Evolutionary conservation across 2,797 vertebrate species (phyloP).

Genomic region (Diplodus puntazzo): DNA sequence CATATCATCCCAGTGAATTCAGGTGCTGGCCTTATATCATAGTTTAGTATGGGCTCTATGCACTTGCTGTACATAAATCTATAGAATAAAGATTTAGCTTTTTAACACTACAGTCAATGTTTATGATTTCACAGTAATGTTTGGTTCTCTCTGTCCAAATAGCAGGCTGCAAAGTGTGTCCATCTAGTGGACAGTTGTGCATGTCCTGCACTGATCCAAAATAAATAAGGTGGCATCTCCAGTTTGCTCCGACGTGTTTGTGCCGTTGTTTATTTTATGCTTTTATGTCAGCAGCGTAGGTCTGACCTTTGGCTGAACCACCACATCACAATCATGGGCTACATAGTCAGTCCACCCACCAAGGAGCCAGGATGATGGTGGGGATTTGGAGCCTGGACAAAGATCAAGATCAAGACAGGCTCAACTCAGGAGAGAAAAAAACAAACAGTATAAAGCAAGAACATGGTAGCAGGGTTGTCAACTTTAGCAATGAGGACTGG

Average conservation of each 20-base stretch:
- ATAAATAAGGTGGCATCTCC: background rate
- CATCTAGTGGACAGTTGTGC: too few species aligned
- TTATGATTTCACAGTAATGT: background rate
- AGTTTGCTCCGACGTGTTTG: too few species aligned
- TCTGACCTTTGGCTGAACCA: background rate
- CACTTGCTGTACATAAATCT: background rate
- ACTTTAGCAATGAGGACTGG: background rate
- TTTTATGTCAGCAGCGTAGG: background rate
- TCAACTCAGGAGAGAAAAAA: background rate
- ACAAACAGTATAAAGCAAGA: background rate
- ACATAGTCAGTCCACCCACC: too few species aligned
- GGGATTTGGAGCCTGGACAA: background rate
- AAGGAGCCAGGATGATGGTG: background rate
- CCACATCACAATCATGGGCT: background rate
- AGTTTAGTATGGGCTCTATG: background rate
- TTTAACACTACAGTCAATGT: background rate
- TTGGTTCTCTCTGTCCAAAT: background rate
- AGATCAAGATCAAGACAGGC: too few species aligned
- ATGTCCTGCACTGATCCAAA: too few species aligned
- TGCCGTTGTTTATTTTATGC: background rate
- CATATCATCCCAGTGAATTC: constrained; percentile 7
- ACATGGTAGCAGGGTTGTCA: background rate
- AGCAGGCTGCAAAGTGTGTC: background rate
- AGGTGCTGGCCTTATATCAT: background rate
- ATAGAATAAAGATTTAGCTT: background rate